These are phyloP conservation scores for Empidonax traillii DNA, from an alignment of 2,113 vertebrate species.

Conservation along the genomic window DNA sequence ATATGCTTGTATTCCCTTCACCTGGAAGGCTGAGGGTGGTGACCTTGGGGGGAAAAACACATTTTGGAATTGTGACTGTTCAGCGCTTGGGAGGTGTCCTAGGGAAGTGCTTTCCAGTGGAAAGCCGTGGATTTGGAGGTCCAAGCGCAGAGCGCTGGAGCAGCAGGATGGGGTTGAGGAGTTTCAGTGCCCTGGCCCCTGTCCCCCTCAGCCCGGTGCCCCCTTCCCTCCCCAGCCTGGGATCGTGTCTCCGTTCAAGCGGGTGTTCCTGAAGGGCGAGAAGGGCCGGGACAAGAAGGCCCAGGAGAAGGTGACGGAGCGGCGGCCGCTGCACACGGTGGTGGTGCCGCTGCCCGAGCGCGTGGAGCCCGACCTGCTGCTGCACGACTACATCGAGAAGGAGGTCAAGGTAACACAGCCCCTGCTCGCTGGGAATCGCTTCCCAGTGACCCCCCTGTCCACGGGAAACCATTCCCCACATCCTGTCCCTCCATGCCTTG, in stretches of 20 bases:
- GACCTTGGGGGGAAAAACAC: neutral
- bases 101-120: neutral
- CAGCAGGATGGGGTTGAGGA: neutral
- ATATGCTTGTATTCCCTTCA: accelerated
- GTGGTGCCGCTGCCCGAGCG: neutral
- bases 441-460: accelerated
- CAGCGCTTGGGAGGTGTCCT: accelerated
- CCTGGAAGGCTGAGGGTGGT: accelerated
- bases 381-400: slow-evolving; percentile 19
- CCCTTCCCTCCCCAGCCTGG: neutral
- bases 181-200: accelerated
- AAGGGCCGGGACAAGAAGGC: neutral
- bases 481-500: neutral
- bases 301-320: slow-evolving; percentile 1
- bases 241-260: neutral
- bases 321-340: slow-evolving; percentile 5
- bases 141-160: accelerated
- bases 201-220: accelerated
- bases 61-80: accelerated
- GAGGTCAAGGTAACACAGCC: neutral
- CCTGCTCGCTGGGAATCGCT: accelerated
- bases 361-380: slow-evolving; percentile 20
- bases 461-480: accelerated
- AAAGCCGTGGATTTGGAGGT: accelerated
- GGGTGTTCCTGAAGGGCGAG: slow-evolving; percentile 18